Evolutionary conservation across 2,888 invertebrate species (phyloP), one percentile per base, ranked within the genome.

Genomic region (Pocota personata): DNA sequence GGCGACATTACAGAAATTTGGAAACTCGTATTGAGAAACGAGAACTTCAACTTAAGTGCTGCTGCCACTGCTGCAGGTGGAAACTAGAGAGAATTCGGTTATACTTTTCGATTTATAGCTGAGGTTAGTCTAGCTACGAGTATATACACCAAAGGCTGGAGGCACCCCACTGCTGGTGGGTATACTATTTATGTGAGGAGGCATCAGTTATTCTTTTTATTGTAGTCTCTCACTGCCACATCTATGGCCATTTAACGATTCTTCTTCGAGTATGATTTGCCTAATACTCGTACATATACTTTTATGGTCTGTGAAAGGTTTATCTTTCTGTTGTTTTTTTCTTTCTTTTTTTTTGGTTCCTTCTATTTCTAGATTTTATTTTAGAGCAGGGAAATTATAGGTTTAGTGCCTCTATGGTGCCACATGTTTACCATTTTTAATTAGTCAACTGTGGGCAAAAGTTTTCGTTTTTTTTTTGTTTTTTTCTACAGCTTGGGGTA

Each of bases 361-460:
- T 4, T 43, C 48, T 62, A 57, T 43, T 40, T 40, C 32, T 71
- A 58, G 14, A n/a, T 50, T 32, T 67, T 14, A 30, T 60, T 66
- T 64, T 43, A 46, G 71, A 58, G 52, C 52, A n/a, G 58, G 66
- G 43, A 71, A 76, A 72, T 75, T 82, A 66, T 76, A 50, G 71
- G 67, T 82, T 86, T 72, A 57, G 46, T 67, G 82, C 21, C 35
- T 66, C 58, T 55, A 30, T 55, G 82, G 82, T 86, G 86, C 72
- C 76, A 82, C 86, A 86, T 82, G 86, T 76, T 82, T 82, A 86
- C 72, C 76, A 86, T 86, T 86, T 86, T 86, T 86, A 86, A 86
- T 86, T 86, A 86, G 82, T 82, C 71, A 58, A 82, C 32, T 62
- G 32, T 71, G 57, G 64, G 80, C 75, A 86, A 86, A 76, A 66